A percentile compares a stretch with the other conserved stretches of the same genome.
Evolutionary conservation across 2,797 vertebrate genomes (phyloP).

Genomic region (Lagorchestes hirsutus): DNA sequence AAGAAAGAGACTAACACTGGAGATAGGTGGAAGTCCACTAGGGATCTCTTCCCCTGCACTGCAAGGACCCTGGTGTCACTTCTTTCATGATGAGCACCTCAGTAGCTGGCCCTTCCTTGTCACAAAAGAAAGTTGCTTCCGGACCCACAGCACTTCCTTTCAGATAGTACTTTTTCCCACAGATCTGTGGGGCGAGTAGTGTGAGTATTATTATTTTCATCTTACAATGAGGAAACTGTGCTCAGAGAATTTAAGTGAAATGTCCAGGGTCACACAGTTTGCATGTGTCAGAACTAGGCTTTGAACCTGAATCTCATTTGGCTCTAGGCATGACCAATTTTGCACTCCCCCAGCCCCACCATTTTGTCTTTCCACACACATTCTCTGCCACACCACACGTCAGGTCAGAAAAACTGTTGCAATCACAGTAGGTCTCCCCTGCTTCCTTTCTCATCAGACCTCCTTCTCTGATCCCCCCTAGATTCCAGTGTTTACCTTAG

Average conservation of each 20-base stretch:
- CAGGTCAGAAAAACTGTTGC: not conserved
- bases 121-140: not conserved
- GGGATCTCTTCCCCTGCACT: too few relatives aligned
- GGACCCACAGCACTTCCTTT: not conserved
- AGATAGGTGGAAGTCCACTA: too few relatives aligned
- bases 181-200: not conserved
- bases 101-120: too few relatives aligned
- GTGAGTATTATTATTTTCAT: not conserved
- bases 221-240: conserved; percentile 4
- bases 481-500: too few relatives aligned
- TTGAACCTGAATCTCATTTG: not conserved
- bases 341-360: not conserved
- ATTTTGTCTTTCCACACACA: not conserved
- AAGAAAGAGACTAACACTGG: too few relatives aligned
- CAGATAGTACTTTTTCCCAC: not conserved
- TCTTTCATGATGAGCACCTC: too few relatives aligned
- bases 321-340: not conserved
- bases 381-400: not conserved
- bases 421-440: not conserved
- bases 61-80: too few relatives aligned
- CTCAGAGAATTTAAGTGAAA: not conserved
- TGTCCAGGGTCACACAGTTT: not conserved
- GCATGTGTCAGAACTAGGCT: not conserved
- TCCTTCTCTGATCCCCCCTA: too few relatives aligned
- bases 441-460: not conserved